Conservation (phyloP, 2,113 vertebrate genomes). For the Rhodinocichla rosea region DNA sequence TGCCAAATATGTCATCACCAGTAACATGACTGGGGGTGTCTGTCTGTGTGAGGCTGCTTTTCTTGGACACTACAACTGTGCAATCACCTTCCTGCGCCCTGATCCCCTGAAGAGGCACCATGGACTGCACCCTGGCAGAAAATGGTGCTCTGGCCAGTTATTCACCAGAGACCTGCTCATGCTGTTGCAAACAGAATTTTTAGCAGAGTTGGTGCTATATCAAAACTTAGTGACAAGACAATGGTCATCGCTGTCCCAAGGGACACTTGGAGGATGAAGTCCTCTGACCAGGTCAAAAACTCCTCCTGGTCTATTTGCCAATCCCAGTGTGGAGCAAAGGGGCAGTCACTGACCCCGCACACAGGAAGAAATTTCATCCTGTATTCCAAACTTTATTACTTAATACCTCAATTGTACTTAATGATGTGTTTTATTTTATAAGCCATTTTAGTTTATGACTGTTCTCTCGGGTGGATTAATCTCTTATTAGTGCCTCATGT, state of each 20-base stretch:
- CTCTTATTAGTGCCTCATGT: conserved; percentile 31
- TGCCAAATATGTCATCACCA: neutral
- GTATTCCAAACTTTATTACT: conserved; percentile 20
- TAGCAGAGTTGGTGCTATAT: neutral
- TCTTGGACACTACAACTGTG: neutral
- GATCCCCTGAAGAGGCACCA: neutral
- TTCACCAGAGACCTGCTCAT: neutral
- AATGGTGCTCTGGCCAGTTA: neutral
- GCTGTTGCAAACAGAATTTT: neutral
- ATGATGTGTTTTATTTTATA: conserved; percentile 38
- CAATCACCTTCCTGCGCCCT: neutral
- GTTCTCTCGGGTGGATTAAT: conserved; percentile 52
- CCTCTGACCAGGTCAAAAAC: neutral
- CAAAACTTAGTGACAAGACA: neutral
- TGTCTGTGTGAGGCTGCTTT: neutral
- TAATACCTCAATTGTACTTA: conserved; percentile 57
- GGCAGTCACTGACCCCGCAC: neutral
- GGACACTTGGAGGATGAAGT: neutral
- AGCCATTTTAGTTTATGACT: neutral
- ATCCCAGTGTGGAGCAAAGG: accelerated
- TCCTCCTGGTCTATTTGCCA: neutral
- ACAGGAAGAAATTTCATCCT: neutral
- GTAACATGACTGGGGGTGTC: accelerated
- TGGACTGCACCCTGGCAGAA: neutral
- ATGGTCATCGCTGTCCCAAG: accelerated